These are phyloP conservation scores for Eupithecia tripunctaria DNA, from an alignment of 2,888 invertebrate genomes.

Conservation along the genomic window DNA sequence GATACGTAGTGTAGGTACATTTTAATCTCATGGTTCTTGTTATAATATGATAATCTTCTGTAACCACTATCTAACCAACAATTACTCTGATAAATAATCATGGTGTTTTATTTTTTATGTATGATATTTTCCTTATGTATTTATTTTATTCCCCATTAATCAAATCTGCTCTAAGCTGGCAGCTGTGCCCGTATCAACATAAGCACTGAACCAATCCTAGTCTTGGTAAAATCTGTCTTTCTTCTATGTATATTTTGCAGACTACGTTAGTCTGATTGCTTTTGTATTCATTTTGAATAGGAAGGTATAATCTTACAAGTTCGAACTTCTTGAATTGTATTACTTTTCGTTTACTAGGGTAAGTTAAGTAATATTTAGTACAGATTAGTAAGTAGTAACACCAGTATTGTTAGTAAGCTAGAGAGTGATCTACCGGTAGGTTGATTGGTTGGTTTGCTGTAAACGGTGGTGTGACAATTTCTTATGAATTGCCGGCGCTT, in stretches of 20 bases:
- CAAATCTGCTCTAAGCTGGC: background rate
- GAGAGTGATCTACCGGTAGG: conserved; percentile 8
- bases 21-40: background rate
- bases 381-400: background rate
- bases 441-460: background rate
- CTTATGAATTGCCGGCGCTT: background rate
- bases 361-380: background rate
- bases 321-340: background rate
- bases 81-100: background rate
- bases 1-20: background rate
- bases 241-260: background rate
- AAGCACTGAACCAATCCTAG: background rate
- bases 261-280: background rate
- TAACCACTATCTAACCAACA: conserved; percentile 4
- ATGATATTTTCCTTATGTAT: background rate
- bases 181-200: background rate
- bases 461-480: background rate
- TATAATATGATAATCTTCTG: background rate
- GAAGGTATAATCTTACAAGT: background rate
- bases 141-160: background rate
- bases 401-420: background rate
- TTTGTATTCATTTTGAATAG: background rate
- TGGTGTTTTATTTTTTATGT: background rate
- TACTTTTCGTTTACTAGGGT: background rate
- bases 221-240: background rate